phyloP scores from a whole-genome alignment of 2,888 invertebrate species.

The Melanotus villosus region DNA sequence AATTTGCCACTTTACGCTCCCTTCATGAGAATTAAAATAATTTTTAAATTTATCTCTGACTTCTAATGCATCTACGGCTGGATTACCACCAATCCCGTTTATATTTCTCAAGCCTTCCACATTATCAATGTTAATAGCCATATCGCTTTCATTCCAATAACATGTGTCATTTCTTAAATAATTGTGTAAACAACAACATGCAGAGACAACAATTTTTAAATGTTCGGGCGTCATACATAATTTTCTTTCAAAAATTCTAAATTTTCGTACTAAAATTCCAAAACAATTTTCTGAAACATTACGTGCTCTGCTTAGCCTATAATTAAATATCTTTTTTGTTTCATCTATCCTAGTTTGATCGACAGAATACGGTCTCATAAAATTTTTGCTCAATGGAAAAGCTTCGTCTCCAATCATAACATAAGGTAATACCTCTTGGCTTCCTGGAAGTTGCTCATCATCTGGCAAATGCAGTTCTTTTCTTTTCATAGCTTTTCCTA shows the following conservation, averaged over 20 bases:
- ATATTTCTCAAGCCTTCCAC: not conserved
- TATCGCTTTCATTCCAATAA: not conserved
- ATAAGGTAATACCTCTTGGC: no score
- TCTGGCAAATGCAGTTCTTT: not conserved
- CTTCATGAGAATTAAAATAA: conserved; percentile 14
- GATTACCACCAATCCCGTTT: conserved; percentile 16
- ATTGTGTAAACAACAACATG: conserved; percentile 5
- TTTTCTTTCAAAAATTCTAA: not conserved
- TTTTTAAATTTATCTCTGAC: conserved; percentile 18
- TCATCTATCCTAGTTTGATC: not conserved
- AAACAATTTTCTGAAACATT: conserved; percentile 13
- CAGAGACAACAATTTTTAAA: not conserved
- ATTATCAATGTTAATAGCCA: not conserved
- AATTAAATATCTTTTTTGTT: no score
- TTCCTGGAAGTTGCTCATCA: not conserved
- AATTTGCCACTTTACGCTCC: conserved; percentile 2
- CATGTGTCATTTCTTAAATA: conserved; percentile 12
- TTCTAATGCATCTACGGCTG: not conserved
- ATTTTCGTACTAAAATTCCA: conserved; percentile 9
- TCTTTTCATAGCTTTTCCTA: not conserved
- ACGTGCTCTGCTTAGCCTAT: not conserved
- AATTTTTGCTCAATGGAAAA: not conserved
- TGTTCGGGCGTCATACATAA: conserved; percentile 1
- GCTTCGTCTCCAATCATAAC: not conserved
- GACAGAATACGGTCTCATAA: conserved; percentile 8